A percentile compares a stretch with the other conserved stretches of the same genome.
phyloP scores from a whole-genome alignment of 2,113 vertebrate genomes.

The Malurus alboscapulatus region DNA sequence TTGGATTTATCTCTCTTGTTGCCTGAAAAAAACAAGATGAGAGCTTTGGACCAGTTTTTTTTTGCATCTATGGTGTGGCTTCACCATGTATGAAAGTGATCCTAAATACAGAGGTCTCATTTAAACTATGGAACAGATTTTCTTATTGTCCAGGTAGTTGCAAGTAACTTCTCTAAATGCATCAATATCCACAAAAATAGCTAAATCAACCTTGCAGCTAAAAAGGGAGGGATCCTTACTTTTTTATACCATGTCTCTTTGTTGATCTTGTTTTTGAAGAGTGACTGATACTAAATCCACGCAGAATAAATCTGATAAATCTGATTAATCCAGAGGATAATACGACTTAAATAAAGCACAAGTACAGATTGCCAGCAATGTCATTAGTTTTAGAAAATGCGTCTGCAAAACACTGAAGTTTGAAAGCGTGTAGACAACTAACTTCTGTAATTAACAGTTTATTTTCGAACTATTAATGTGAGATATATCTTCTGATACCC shows the following conservation, averaged over 20 bases:
- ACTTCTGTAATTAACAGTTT: not conserved
- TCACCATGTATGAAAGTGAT: not conserved
- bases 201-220: not conserved
- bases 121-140: not conserved
- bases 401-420: not conserved
- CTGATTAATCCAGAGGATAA: conserved; percentile 51
- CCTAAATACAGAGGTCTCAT: not conserved
- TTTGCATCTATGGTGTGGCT: not conserved
- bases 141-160: not conserved
- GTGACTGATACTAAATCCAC: not conserved
- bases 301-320: conserved; percentile 28
- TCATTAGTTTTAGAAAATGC: not conserved
- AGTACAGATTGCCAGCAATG: not conserved
- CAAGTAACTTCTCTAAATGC: not conserved
- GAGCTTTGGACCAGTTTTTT: not conserved
- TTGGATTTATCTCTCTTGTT: not conserved
- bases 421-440: not conserved
- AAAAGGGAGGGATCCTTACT: not conserved
- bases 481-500: not conserved
- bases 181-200: not conserved
- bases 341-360: conserved; percentile 4
- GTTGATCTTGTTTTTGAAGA: conserved; percentile 7
- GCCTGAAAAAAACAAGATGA: not conserved
- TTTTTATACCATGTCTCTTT: not conserved
- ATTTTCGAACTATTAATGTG: not conserved